Evolutionary conservation across 2,888 invertebrate genomes (phyloP), one percentile per base, ranked within the genome.

Genomic region (Mythimna loreyi): DNA sequence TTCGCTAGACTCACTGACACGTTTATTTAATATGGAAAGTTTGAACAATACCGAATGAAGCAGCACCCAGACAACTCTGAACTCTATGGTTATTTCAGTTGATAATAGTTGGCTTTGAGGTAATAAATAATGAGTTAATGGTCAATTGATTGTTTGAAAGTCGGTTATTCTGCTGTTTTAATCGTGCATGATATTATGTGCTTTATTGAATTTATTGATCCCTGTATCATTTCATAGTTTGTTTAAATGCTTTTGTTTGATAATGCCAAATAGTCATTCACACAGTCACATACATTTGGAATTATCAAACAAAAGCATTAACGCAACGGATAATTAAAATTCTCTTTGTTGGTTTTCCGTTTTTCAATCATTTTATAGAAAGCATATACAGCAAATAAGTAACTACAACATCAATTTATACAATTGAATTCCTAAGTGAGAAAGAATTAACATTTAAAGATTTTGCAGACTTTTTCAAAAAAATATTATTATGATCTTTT

Each of bases 91-190:
- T 71, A 53, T 49, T 43, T 49, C 19, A 9, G 7, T 19, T 21
- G n/a, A 11, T 40, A 25, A 21, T 21, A 63, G 8, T 25, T 45
- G 19, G 13, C n/a, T 66, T 58, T 13, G 23, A 50, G 45, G 40
- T 47, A 23, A 21, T 72, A 55, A 40, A 71, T 53, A 72, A 49
- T 23, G 23, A 30, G 23, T 62, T 50, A 40, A 67, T 45, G 9
- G 23, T 5, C 8, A 7, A 43, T 21, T 47, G 5, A 49, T 59
- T 60, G 55, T 66, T 72, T 61, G 49, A 11, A 5, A 21, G 16
- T 53, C 52, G 28, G 68, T 57, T 64, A 60, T 45, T 65, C 45
- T 21, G 58, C 25, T 40, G 21, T 28, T 53, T 59, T 55, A 49
- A 62, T 55, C 16, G 43, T 36, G 19, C 1, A 45, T 19, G 30